A percentile compares a stretch with the other conserved stretches of the same genome.
These are phyloP conservation scores for Ictidomys tridecemlineatus DNA, from an alignment of 2,113 vertebrate species.

Conservation along the genomic window DNA sequence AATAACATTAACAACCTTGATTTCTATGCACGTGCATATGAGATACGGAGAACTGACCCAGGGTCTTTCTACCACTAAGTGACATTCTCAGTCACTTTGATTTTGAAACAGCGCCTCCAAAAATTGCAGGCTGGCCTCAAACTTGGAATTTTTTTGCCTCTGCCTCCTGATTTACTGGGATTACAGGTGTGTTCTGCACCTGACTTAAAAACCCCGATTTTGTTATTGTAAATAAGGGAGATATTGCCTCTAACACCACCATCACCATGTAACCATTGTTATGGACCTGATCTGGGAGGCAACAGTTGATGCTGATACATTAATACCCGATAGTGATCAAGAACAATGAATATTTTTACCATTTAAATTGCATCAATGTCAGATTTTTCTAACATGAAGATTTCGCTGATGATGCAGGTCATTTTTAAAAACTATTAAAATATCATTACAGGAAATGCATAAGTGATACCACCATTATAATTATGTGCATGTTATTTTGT, in stretches of 20 bases:
- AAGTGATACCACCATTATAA: neutral
- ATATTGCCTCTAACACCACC: neutral
- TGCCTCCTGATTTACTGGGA: too few species aligned
- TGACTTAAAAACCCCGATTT: too few species aligned
- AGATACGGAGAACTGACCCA: too few species aligned
- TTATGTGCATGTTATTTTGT: neutral
- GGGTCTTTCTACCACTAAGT: too few species aligned
- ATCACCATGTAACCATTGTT: too few species aligned
- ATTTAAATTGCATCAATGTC: neutral
- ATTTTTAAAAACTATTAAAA: neutral
- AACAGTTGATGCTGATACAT: neutral
- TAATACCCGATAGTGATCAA: neutral
- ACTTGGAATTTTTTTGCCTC: too few species aligned
- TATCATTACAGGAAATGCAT: neutral
- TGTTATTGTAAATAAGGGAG: neutral
- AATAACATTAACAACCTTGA: neutral
- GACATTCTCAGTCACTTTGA: too few species aligned
- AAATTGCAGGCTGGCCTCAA: too few species aligned
- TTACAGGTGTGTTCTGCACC: too few species aligned
- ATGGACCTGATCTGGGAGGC: neutral
- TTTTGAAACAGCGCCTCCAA: too few species aligned
- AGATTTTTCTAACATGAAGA: neutral
- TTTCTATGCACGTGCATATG: neutral
- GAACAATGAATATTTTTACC: neutral
- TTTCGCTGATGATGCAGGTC: neutral